These are phyloP conservation scores for Phyllostomus hastatus DNA, from an alignment of 2,113 vertebrate species.

Conservation along the genomic window DNA sequence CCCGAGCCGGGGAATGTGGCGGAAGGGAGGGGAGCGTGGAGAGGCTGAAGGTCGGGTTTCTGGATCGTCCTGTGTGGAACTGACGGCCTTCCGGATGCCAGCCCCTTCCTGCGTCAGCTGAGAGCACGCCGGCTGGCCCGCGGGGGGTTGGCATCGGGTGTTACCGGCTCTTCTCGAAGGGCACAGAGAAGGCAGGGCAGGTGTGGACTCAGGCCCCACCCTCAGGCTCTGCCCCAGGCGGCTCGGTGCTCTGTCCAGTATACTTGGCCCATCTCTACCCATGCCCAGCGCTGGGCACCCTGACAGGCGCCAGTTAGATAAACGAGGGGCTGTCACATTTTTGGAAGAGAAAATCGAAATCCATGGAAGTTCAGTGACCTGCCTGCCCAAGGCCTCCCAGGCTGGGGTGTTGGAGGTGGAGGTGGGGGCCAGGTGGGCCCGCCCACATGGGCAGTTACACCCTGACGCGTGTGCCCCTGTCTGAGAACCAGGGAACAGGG, in stretches of 20 bases:
- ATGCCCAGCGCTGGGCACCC: no score
- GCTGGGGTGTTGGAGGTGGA: accelerated
- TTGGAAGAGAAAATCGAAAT: neutral
- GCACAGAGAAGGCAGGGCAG: no score
- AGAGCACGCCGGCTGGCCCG: neutral
- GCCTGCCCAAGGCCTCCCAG: neutral
- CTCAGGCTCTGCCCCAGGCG: neutral
- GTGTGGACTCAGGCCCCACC: neutral
- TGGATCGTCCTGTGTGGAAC: neutral
- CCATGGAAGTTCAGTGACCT: neutral
- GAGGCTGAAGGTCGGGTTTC: conserved; percentile 7
- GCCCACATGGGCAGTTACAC: neutral
- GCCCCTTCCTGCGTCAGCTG: accelerated
- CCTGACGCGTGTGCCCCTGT: accelerated
- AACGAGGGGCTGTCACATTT: neutral
- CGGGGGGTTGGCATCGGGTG: neutral
- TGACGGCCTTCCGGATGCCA: accelerated
- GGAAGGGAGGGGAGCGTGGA: neutral
- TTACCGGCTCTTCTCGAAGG: neutral
- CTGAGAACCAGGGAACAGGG: accelerated
- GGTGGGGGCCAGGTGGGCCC: no score
- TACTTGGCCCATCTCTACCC: accelerated
- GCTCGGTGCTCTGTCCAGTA: accelerated
- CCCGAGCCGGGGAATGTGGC: conserved; percentile 21
- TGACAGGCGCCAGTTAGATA: neutral